These are phyloP conservation scores for Xylocopa sonorina DNA, from an alignment of 1,140 invertebrate genomes.

Conservation along the genomic window DNA sequence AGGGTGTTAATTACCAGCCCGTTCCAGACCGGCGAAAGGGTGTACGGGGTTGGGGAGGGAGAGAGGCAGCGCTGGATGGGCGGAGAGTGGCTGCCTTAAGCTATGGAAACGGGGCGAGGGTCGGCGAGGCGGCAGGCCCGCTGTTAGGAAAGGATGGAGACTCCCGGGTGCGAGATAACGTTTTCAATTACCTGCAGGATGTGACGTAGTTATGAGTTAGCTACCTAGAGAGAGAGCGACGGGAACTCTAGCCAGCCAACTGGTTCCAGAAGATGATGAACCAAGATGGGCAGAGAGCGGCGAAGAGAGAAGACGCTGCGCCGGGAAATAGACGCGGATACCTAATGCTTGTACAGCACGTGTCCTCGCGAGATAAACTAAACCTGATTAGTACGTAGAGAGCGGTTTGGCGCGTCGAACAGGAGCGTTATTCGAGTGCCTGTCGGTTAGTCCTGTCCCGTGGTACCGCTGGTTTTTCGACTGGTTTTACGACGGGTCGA, in stretches of 20 bases:
- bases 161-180: conserved; percentile 79
- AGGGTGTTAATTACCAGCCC: conserved; percentile 78
- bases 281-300: conserved; percentile 67
- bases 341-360: conserved; percentile 69
- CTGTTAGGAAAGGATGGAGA: conserved; percentile 70
- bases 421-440: neutral
- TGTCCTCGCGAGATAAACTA: conserved; percentile 75
- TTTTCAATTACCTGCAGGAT: conserved; percentile 83
- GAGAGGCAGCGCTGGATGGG: conserved; percentile 23
- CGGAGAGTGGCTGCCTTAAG: conserved; percentile 58
- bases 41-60: conserved; percentile 14
- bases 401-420: neutral
- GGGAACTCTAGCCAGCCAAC: conserved; percentile 65
- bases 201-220: conserved; percentile 82
- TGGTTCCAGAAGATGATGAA: conserved; percentile 76
- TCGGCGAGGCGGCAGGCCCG: conserved; percentile 16
- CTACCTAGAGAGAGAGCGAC: conserved; percentile 71
- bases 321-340: conserved; percentile 54
- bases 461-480: neutral
- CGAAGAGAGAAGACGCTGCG: conserved; percentile 22
- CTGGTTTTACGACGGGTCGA: neutral
- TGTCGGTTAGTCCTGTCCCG: conserved; percentile 2
- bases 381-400: conserved; percentile 66
- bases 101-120: conserved; percentile 50
- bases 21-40: conserved; percentile 53